phyloP scores from a whole-genome alignment of 2,888 invertebrate genomes.

The Pristionchus japonicus region DNA sequence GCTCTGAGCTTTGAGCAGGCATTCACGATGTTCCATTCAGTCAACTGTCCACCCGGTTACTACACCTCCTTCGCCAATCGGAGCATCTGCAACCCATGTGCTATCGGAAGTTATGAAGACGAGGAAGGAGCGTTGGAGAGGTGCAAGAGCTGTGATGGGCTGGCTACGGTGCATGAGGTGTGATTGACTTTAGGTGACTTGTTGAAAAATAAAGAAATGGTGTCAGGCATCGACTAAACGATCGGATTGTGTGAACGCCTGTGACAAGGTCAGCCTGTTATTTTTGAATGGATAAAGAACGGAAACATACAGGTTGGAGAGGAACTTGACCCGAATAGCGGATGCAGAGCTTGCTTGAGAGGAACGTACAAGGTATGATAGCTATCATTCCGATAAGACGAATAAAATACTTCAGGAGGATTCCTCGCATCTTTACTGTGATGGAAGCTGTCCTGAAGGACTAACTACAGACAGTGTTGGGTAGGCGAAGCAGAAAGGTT shows the following conservation, averaged over 20 bases:
- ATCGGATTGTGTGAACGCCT: background rate
- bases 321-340: background rate
- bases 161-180: background rate
- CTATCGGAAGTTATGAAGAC: background rate
- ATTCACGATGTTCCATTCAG: background rate
- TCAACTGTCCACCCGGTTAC: background rate
- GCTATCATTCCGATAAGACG: background rate
- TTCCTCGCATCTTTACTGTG: background rate
- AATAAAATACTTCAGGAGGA: background rate
- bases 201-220: no score
- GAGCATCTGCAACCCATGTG: background rate
- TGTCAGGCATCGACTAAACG: background rate
- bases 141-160: background rate
- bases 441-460: background rate
- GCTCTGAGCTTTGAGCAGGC: no score
- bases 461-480: background rate
- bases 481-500: background rate
- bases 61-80: background rate
- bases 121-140: background rate
- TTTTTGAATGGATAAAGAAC: background rate
- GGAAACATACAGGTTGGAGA: background rate
- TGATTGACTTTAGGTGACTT: background rate
- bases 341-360: background rate
- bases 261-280: background rate
- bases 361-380: background rate